These are phyloP conservation scores for Chrosomus eos DNA, from an alignment of 2,797 vertebrate genomes.

Conservation along the genomic window DNA sequence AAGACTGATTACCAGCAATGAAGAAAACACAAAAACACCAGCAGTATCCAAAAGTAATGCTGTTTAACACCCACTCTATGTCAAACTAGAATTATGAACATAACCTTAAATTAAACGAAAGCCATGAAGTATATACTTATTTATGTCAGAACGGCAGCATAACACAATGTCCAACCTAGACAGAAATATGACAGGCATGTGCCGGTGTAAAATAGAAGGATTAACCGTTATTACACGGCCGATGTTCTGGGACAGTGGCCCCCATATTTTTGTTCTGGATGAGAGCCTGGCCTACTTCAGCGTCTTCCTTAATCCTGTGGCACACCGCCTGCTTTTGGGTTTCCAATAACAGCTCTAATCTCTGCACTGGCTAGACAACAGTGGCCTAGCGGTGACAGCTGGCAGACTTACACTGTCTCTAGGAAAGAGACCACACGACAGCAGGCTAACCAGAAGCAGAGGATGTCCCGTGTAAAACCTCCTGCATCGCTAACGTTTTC, in stretches of 20 bases:
- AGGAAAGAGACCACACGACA: conserved; percentile 39
- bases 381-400: conserved; percentile 43
- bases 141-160: background rate
- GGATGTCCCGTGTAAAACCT: background rate
- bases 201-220: conserved; percentile 33
- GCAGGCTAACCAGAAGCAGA: conserved; percentile 20
- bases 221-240: conserved; percentile 31
- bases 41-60: conserved; percentile 19
- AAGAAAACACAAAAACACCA: background rate
- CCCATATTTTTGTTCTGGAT: conserved; percentile 60
- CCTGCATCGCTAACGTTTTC: background rate
- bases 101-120: conserved; percentile 5
- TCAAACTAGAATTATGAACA: conserved; percentile 16
- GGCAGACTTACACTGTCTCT: conserved; percentile 46
- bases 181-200: conserved; percentile 23
- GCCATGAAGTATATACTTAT: background rate
- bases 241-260: conserved; percentile 29
- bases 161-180: background rate
- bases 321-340: conserved; percentile 58
- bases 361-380: conserved; percentile 62
- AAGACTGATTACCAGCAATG: conserved; percentile 13
- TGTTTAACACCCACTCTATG: conserved; percentile 29
- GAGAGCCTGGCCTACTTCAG: conserved; percentile 74
- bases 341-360: conserved; percentile 68
- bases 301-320: conserved; percentile 67